These are phyloP conservation scores for Pantelozetes paolii DNA, from an alignment of 2,888 invertebrate genomes.

Conservation along the genomic window DNA sequence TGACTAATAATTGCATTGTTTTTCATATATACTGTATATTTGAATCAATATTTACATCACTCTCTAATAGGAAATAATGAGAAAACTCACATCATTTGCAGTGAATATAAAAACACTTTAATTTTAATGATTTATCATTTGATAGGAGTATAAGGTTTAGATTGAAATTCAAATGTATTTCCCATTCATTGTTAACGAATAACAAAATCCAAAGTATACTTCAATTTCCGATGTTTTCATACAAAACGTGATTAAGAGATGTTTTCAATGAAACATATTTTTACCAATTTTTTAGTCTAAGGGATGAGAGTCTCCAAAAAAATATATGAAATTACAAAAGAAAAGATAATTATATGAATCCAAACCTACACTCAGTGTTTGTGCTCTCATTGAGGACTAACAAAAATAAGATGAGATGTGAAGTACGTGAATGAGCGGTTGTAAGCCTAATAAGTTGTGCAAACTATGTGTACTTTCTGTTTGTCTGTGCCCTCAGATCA, in stretches of 20 bases:
- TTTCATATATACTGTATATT: no score
- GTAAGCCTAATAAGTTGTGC: slow-evolving; percentile 36
- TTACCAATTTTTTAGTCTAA: slow-evolving; percentile 1
- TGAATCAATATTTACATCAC: no score
- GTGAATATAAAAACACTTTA: no score
- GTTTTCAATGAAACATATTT: slow-evolving; percentile 6
- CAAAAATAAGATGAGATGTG: slow-evolving; percentile 30
- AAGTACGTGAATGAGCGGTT: slow-evolving; percentile 21
- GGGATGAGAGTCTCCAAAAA: slow-evolving; percentile 7
- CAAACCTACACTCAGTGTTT: neutral
- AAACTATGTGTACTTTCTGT: slow-evolving; percentile 18
- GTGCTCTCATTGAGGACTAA: neutral
- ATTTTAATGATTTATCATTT: slow-evolving; percentile 8
- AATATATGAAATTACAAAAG: slow-evolving; percentile 25
- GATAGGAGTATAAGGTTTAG: slow-evolving; percentile 9
- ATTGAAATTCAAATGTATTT: no score
- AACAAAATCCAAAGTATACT: slow-evolving; percentile 16
- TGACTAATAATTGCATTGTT: no score
- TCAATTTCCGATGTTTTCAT: slow-evolving; percentile 37
- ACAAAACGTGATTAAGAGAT: slow-evolving; percentile 35
- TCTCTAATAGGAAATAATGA: no score
- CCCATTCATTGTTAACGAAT: no score
- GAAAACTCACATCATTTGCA: no score
- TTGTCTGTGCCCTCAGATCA: slow-evolving; percentile 29
- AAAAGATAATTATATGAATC: slow-evolving; percentile 29